phyloP scores from a whole-genome alignment of 1,140 invertebrate species.

The Drosophila guanche region DNA sequence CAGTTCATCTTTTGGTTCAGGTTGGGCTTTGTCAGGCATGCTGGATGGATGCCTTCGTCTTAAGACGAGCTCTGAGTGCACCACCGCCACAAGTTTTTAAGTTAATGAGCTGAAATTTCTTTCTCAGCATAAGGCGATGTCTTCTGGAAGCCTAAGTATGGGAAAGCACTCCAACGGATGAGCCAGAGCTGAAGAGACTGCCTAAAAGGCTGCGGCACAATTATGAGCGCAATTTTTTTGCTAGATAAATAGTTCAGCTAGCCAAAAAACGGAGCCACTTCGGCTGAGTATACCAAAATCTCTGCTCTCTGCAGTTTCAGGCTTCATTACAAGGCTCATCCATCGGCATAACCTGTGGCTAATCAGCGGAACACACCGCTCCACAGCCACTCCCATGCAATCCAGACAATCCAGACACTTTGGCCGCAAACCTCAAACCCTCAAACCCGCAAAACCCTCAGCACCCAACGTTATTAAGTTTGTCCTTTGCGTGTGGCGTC shows the following conservation, averaged over 20 bases:
- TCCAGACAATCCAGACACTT: slow-evolving; percentile 8
- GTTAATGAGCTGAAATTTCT: slow-evolving; percentile 66
- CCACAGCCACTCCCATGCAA: slow-evolving; percentile 4
- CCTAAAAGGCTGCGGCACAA: slow-evolving; percentile 23
- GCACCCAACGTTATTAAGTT: slow-evolving; percentile 47
- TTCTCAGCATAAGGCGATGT: slow-evolving; percentile 23
- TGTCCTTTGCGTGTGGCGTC: slow-evolving; percentile 25
- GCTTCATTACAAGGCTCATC: slow-evolving; percentile 18
- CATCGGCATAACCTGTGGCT: slow-evolving; percentile 34
- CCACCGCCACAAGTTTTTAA: slow-evolving; percentile 54
- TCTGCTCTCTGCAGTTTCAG: slow-evolving; percentile 3
- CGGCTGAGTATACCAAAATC: slow-evolving; percentile 17
- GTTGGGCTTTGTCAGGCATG: slow-evolving; percentile 60
- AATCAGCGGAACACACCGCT: slow-evolving; percentile 19
- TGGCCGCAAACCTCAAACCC: slow-evolving; percentile 42
- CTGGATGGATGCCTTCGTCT: slow-evolving; percentile 20
- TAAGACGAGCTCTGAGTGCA: slow-evolving; percentile 40
- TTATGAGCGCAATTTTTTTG: slow-evolving; percentile 19
- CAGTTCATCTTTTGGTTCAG: slow-evolving; percentile 39
- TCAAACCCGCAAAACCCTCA: slow-evolving; percentile 2
- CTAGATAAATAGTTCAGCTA: slow-evolving; percentile 1
- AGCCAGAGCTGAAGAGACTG: slow-evolving; percentile 5
- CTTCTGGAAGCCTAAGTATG: slow-evolving; percentile 22
- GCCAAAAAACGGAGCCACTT: slow-evolving; percentile 22
- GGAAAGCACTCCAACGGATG: neutral